Conservation (phyloP, 2,797 vertebrate genomes). For the Platyrinchus mystaceus region DNA sequence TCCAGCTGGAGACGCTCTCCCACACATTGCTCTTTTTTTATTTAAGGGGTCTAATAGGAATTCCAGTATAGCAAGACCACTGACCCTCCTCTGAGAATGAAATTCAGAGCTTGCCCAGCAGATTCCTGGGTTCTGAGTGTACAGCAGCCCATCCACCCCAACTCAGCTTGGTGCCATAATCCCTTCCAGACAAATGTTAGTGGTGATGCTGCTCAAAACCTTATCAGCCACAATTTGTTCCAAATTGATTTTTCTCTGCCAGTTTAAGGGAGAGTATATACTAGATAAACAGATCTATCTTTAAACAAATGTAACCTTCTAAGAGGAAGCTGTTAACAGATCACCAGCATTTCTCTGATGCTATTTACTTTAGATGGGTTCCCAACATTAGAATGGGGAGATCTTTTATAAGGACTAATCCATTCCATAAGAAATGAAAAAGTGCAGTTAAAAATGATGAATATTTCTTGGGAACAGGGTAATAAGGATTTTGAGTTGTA, state of each 20-base stretch:
- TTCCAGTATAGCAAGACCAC: neutral
- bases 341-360: neutral
- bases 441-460: neutral
- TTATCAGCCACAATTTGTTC: neutral
- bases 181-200: neutral
- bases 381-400: neutral
- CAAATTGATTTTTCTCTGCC: neutral
- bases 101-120: neutral
- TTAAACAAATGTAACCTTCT: constrained; percentile 3
- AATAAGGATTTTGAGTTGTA: constrained; percentile 21
- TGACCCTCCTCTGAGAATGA: neutral
- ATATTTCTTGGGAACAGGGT: constrained; percentile 15
- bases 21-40: neutral
- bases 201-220: neutral
- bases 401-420: constrained; percentile 16
- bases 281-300: neutral
- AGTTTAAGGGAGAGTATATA: neutral
- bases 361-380: neutral
- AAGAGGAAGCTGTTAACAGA: constrained; percentile 11
- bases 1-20: neutral
- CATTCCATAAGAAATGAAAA: neutral
- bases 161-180: neutral
- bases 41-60: neutral
- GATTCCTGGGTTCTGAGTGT: neutral
- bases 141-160: neutral